phyloP scores from a whole-genome alignment of 1,140 invertebrate genomes.

The Laupala kohalensis region DNA sequence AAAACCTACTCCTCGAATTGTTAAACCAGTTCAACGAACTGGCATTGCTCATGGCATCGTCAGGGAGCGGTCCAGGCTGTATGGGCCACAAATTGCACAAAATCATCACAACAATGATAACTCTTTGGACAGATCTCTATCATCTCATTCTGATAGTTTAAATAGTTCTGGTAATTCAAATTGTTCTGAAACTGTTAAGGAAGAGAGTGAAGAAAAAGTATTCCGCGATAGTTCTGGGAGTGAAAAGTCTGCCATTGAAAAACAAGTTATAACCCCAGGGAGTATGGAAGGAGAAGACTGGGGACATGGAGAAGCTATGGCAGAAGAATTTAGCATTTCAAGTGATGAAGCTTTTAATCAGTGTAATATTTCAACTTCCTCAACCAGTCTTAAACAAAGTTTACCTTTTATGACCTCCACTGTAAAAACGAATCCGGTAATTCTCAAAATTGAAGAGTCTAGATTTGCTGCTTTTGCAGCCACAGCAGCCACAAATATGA shows the following conservation, averaged over 20 bases:
- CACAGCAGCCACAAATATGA: constrained; percentile 29
- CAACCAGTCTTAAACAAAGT: background rate
- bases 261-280: background rate
- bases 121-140: constrained; percentile 20
- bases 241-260: constrained; percentile 25
- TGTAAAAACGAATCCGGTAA: constrained; percentile 21
- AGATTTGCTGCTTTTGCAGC: constrained; percentile 60
- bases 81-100: constrained; percentile 27
- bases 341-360: background rate
- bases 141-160: constrained; percentile 13
- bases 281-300: constrained; percentile 25
- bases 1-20: background rate
- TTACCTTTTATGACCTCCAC: background rate
- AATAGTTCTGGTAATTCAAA: constrained; percentile 29
- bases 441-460: constrained; percentile 52
- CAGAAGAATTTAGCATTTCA: constrained; percentile 33
- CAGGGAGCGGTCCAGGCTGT: constrained; percentile 34
- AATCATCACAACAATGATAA: background rate
- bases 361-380: background rate
- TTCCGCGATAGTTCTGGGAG: constrained; percentile 32
- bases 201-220: constrained; percentile 29
- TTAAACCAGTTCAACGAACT: background rate
- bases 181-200: constrained; percentile 32
- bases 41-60: constrained; percentile 29
- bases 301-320: constrained; percentile 50